Evolutionary conservation across 2,113 vertebrate species (phyloP).

Genomic region (Amphiprion percula): DNA sequence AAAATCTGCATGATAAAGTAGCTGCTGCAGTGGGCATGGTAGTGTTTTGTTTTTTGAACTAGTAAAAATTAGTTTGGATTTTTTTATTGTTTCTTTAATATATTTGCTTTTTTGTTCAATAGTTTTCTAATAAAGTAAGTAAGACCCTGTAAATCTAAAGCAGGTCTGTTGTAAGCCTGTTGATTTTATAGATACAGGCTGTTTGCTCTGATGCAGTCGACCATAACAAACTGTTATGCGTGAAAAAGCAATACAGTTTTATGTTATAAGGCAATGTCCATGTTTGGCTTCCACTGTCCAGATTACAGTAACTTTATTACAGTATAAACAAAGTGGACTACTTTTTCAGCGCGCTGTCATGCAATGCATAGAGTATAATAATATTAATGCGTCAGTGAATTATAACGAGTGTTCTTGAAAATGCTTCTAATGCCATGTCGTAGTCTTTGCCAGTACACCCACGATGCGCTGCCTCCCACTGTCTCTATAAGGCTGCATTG

Average conservation of each 20-base stretch:
- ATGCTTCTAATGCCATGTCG: constrained; percentile 37
- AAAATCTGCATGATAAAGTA: background rate
- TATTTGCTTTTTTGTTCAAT: no score
- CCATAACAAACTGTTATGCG: background rate
- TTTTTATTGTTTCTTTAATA: no score
- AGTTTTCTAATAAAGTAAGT: no score
- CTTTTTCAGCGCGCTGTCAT: background rate
- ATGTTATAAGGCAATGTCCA: no score
- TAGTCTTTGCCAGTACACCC: constrained; percentile 48
- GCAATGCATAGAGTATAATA: background rate
- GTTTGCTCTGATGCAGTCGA: background rate
- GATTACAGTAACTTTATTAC: background rate
- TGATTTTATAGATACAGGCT: background rate
- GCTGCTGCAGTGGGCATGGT: no score
- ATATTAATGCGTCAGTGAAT: background rate
- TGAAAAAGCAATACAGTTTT: no score
- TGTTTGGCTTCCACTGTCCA: background rate
- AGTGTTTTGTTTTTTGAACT: no score
- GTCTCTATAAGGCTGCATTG: constrained; percentile 53
- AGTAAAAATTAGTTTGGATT: background rate
- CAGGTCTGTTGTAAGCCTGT: no score
- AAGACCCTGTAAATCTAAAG: no score
- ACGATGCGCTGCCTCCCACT: constrained; percentile 56
- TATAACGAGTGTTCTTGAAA: constrained; percentile 11
- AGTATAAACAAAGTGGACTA: background rate